A percentile compares a stretch with the other conserved stretches of the same genome.
Conservation (phyloP, 2,797 vertebrate genomes). For the Todus mexicanus region DNA sequence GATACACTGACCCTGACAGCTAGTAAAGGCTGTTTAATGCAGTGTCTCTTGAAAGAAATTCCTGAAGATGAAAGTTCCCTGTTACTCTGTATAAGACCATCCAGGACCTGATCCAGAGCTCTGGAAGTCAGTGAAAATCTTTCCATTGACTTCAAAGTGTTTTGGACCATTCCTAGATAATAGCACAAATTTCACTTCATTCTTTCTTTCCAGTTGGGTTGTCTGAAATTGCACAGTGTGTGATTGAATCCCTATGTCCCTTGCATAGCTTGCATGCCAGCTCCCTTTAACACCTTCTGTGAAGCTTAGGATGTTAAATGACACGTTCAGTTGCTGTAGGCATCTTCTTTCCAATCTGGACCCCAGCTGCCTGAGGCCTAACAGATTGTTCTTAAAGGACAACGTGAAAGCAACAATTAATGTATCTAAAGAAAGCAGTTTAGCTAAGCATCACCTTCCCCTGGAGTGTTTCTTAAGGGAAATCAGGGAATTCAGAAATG, state of each 20-base stretch:
- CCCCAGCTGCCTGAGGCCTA: constrained; percentile 31
- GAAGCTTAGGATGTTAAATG: neutral
- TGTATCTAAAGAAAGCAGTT: neutral
- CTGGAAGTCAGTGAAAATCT: constrained; percentile 17
- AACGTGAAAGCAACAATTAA: neutral
- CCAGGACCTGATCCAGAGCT: constrained; percentile 14
- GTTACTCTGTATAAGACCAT: neutral
- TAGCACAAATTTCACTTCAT: constrained; percentile 27
- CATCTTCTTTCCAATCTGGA: constrained; percentile 51
- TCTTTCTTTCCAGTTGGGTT: neutral
- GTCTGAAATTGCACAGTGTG: neutral
- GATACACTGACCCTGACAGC: neutral
- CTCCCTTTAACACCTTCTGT: constrained; percentile 51
- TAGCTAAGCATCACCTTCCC: neutral
- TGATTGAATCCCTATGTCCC: constrained; percentile 52
- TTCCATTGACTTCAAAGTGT: constrained; percentile 41
- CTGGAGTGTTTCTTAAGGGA: neutral
- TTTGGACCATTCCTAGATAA: constrained; percentile 10
- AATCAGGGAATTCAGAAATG: neutral
- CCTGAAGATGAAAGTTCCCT: constrained; percentile 22
- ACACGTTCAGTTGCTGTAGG: constrained; percentile 6
- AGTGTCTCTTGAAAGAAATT: constrained; percentile 20
- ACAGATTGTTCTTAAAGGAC: neutral
- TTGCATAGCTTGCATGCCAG: constrained; percentile 24
- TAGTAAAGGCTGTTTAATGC: neutral